Evolutionary conservation across 2,888 invertebrate species (phyloP), one percentile per base, ranked within the genome.

Genomic region (Panzeria rudis): DNA sequence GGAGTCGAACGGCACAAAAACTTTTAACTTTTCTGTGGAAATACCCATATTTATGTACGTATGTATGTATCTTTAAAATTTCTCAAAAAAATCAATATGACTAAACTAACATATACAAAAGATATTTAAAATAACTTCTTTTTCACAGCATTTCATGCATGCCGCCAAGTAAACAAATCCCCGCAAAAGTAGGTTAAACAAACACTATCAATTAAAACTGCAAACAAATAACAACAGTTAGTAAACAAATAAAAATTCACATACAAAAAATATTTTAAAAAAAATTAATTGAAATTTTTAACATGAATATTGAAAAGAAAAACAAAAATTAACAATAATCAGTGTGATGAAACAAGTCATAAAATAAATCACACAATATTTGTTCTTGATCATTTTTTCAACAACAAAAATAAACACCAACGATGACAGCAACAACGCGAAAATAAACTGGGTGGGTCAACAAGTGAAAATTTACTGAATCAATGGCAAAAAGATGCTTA

Each of bases 401-500:
- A 52, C 15, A 38, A 32, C 44, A 77, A 17, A 1, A 52, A 23
- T 35, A 35, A 62, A n/a, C 32, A 64, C 25, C 25, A 3, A 62
- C 47, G 50, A 17, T n/a, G 15, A 15, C 52, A 41, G 54, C 6
- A 79, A 72, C 25, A 47, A 20, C 15, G 5, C 29, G 13, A 38
- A 17, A 32, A 17, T 13, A 73, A 85, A 82, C 75, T 75, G 64
- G 82, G 82, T 85, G 71, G 82, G 85, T 85, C 85, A 85, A 54
- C 73, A 79, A 72, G 61, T 75, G 78, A 73, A 85, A 75, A 81
- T 62, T 62, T 13, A 69, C 17, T 41, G 54, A 62, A n/a, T 73
- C 54, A 73, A 50, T 73, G n/a, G 44, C 50, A 62, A 54, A 41
- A 66, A 66, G 41, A 64, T 69, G 81, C 41, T 68, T 61, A 79